Base-by-base conservation (phyloP, 2,797 vertebrate species). In the Cuculus canorus region DNA sequence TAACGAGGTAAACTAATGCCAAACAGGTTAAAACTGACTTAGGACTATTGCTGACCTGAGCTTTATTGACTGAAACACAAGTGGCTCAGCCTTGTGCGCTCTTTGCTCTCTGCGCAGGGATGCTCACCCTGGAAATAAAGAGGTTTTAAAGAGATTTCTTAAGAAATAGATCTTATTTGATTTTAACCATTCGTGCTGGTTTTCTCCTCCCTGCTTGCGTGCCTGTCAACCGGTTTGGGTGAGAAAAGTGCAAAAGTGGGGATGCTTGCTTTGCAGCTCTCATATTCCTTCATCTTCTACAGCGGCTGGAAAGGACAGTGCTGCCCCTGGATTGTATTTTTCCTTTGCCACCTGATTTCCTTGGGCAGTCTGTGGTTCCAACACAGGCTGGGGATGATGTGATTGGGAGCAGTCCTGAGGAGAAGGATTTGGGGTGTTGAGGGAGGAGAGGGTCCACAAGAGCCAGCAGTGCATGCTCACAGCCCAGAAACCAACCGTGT, bases 221-320 rank as follows among this genome's bases (percentile, higher is more conserved):
- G 12, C 23, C 35, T 13, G 10, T 10, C 37, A 16, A 6, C 57
- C 4, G 0, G 1, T 54, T 13, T 21, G 48, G 41, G 41, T 41
- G 19, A 10, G 10, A 43, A 82, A 78, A 25, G n/a, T 22, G 33
- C 27, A 8, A 2, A 56, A 65, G 2, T 10, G 21, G 19, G 56
- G 52, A 5, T 3, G 5, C 21, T 14, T 18, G 35, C n/a, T 32
- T n/a, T 3, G 8, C 7, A 24, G 0, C 28, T 11, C 1, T 16
- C 53, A 9, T 13, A 0, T 28, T 21, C 14, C 56, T 52, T 39
- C 16, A 0, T 35, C 69, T 77, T 24, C 30, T 12, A 3, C 5
- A 1, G 0, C 21, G 17, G 35, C 13, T 63, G 5, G 2, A 3
- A 37, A n/a, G 28, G 48, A 12, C 2, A 3, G 39, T 13, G 69